phyloP scores from a whole-genome alignment of 1,140 invertebrate genomes.

The Glomeris maerens region DNA sequence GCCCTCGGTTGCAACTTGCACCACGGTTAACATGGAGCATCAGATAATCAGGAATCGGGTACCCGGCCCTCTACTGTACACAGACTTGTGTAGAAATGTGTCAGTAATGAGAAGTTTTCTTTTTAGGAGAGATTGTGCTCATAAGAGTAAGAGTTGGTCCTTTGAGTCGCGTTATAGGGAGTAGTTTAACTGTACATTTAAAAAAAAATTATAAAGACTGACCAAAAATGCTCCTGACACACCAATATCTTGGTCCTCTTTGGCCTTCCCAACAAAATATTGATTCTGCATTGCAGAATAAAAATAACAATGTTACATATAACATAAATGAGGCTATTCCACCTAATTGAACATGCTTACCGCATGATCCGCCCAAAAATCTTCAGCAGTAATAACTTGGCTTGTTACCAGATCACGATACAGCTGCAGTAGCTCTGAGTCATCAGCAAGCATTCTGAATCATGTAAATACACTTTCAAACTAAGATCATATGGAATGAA shows the following conservation, averaged over 20 bases:
- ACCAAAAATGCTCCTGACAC: constrained; percentile 71
- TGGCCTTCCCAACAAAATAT: constrained; percentile 36
- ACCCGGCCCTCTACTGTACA: no score
- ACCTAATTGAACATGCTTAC: constrained; percentile 27
- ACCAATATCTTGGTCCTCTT: constrained; percentile 66
- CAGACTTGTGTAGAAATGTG: no score
- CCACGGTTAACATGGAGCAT: no score
- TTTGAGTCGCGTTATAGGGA: no score
- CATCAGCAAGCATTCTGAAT: constrained; percentile 35
- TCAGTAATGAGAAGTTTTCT: no score
- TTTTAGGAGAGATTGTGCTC: no score
- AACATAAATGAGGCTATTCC: neutral
- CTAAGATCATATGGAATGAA: constrained; percentile 22
- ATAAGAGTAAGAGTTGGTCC: no score
- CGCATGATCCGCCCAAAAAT: constrained; percentile 88
- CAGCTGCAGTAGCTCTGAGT: constrained; percentile 38
- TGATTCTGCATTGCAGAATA: constrained; percentile 19
- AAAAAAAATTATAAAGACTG: constrained; percentile 18
- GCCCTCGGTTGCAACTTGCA: no score
- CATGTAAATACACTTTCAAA: constrained; percentile 16
- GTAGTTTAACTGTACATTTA: no score
- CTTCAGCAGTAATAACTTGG: constrained; percentile 82
- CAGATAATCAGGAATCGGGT: no score
- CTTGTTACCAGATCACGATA: constrained; percentile 79
- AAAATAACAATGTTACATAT: neutral